phyloP scores from a whole-genome alignment of 2,113 vertebrate genomes.

The Picathartes gymnocephalus region DNA sequence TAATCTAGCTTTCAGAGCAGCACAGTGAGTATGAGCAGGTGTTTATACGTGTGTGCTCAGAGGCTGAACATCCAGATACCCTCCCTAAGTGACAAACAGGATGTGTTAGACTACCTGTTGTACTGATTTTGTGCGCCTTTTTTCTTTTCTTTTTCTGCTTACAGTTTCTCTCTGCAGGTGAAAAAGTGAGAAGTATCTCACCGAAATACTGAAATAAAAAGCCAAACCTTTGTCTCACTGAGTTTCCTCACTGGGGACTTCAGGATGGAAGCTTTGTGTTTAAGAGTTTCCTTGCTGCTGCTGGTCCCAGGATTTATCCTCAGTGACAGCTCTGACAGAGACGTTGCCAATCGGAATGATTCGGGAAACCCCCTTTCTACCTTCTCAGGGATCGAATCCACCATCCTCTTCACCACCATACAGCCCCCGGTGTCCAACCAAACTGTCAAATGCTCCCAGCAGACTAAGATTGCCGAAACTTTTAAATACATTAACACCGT shows the following conservation, averaged over 20 bases:
- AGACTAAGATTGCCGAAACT: slow-evolving; percentile 73
- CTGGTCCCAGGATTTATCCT: slow-evolving; percentile 57
- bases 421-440: slow-evolving; percentile 61
- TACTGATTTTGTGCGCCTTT: background rate
- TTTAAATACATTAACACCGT: slow-evolving; percentile 95
- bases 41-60: background rate
- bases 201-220: background rate
- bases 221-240: background rate
- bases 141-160: background rate
- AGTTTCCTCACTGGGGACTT: background rate
- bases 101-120: background rate
- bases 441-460: slow-evolving; percentile 64
- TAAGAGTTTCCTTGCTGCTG: slow-evolving; percentile 63
- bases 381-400: slow-evolving; percentile 53
- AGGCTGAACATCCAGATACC: background rate
- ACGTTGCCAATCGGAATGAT: slow-evolving; percentile 57
- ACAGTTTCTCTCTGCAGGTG: slow-evolving; percentile 37
- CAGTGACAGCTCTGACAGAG: slow-evolving; percentile 62
- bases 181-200: background rate
- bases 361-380: slow-evolving; percentile 31
- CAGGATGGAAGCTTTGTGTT: slow-evolving; percentile 65
- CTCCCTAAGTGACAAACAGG: background rate
- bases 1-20: background rate
- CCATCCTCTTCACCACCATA: slow-evolving; percentile 52
- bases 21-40: background rate